Evolutionary conservation across 1,140 invertebrate species (phyloP).

Genomic region (Drosophila pandora): DNA sequence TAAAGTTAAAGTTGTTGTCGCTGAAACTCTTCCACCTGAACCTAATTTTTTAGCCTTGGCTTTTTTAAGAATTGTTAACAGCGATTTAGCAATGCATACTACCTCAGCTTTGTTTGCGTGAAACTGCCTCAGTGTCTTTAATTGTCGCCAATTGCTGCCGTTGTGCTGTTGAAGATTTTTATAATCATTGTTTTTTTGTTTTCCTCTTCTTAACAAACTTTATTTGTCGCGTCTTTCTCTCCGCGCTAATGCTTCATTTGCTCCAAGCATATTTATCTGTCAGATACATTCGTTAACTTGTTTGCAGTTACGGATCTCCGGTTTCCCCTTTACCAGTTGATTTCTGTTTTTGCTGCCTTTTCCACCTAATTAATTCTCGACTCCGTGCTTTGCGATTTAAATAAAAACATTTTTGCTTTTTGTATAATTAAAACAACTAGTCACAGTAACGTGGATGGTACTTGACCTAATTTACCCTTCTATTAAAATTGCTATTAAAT

Average conservation of each 20-base stretch:
- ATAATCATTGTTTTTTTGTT: slow-evolving; percentile 58
- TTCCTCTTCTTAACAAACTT: slow-evolving; percentile 56
- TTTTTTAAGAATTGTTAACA: no score
- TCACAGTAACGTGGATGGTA: background rate
- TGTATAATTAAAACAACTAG: background rate
- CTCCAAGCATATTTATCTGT: slow-evolving; percentile 74
- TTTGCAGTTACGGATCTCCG: slow-evolving; percentile 51
- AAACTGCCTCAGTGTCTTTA: slow-evolving; percentile 61
- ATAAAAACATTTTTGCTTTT: no score
- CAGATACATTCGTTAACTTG: slow-evolving; percentile 80
- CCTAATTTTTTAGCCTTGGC: no score
- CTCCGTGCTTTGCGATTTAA: no score
- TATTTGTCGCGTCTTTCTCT: slow-evolving; percentile 64
- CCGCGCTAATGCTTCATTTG: slow-evolving; percentile 5
- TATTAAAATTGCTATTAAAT: no score
- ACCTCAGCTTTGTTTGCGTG: no score
- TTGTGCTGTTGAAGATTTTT: slow-evolving; percentile 77
- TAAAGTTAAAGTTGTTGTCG: no score
- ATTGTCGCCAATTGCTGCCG: slow-evolving; percentile 71
- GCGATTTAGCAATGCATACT: no score
- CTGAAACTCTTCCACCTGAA: no score
- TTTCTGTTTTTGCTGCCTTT: slow-evolving; percentile 61
- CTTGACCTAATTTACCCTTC: no score
- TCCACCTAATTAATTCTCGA: slow-evolving; percentile 34
- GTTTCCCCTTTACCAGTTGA: slow-evolving; percentile 38